phyloP scores from a whole-genome alignment of 2,888 invertebrate species.

The Leistus spinibarbis region DNA sequence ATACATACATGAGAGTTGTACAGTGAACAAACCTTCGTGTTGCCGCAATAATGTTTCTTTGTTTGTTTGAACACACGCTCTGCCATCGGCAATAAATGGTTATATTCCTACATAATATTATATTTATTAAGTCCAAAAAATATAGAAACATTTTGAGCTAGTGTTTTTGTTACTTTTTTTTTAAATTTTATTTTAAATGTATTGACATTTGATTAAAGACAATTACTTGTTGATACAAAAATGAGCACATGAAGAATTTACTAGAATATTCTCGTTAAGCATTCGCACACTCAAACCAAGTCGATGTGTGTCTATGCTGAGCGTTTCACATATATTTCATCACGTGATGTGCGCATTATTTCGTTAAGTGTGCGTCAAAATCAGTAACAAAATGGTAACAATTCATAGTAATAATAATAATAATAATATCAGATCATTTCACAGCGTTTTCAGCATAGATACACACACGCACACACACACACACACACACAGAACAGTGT shows the following conservation, averaged over 20 bases:
- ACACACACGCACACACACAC: slow-evolving; percentile 16
- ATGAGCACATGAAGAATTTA: slow-evolving; percentile 40
- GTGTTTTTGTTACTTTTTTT: slow-evolving; percentile 26
- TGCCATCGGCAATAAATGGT: slow-evolving; percentile 35
- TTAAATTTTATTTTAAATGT: slow-evolving; percentile 48
- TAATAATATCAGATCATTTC: background rate
- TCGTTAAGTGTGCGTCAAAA: background rate
- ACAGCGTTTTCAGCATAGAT: slow-evolving; percentile 16
- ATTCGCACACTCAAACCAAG: slow-evolving; percentile 35
- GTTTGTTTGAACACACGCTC: slow-evolving; percentile 32
- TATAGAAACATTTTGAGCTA: slow-evolving; percentile 41
- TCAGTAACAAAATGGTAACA: background rate
- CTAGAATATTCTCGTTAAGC: slow-evolving; percentile 35
- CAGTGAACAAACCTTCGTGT: background rate
- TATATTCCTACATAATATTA: slow-evolving; percentile 32
- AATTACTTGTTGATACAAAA: slow-evolving; percentile 39
- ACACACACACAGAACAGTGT: slow-evolving; percentile 5
- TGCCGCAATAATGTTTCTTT: no score
- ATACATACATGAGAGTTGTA: background rate
- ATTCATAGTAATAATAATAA: no score
- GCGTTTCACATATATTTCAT: background rate
- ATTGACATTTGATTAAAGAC: slow-evolving; percentile 57
- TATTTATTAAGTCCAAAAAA: slow-evolving; percentile 40
- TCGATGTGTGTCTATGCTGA: slow-evolving; percentile 11
- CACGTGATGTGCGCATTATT: background rate